Evolutionary conservation across 2,113 vertebrate genomes (phyloP), one percentile per base, ranked within the genome.

Genomic region (Bubo blakistoni): DNA sequence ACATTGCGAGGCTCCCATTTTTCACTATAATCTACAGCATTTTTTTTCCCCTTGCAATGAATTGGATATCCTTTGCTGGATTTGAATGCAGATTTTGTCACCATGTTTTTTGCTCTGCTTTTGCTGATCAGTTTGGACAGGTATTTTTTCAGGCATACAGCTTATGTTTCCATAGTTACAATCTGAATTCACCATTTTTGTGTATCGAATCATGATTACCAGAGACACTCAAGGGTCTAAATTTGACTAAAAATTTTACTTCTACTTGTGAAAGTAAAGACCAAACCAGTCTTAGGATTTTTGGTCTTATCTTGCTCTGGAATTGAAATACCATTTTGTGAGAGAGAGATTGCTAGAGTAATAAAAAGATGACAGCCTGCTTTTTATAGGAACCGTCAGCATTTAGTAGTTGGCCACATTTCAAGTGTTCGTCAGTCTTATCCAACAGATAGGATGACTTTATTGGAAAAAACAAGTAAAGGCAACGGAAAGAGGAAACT

Each of bases 391-490:
- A 61, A 40, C 49, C 17, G 26, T 46, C 38, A 44, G 55, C 38
- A 49, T 76, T 77, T 54, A 59, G 71, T 66, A 79, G 52, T 51
- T 87, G 62, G 32, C 71, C 32, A 15, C 21, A 24, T 92, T 73
- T 91, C 29, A 85, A 72, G 46, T 26, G 59, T 57, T 86, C 49
- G 30, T 82, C 27, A 44, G 13, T 36, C 18, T 92, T 47, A 86
- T 30, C 36, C 67, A 92, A 55, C 32, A 73, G 44, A 63, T 30
- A 61, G 38, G 13, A 65, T 91, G 36, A 55, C 32, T 77, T 59
- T 61, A 61, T 11, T 76, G 84, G 70, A 72, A 95, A 94, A 95
- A 95, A 87, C 22, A 71, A 81, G 72, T 70, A 74, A 89, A 89
- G 55, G 65, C 38, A 63, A 70, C 1, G 9, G 69, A 79, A 94